These are phyloP conservation scores for Apamea monoglypha DNA, from an alignment of 2,888 invertebrate genomes.

Conservation along the genomic window DNA sequence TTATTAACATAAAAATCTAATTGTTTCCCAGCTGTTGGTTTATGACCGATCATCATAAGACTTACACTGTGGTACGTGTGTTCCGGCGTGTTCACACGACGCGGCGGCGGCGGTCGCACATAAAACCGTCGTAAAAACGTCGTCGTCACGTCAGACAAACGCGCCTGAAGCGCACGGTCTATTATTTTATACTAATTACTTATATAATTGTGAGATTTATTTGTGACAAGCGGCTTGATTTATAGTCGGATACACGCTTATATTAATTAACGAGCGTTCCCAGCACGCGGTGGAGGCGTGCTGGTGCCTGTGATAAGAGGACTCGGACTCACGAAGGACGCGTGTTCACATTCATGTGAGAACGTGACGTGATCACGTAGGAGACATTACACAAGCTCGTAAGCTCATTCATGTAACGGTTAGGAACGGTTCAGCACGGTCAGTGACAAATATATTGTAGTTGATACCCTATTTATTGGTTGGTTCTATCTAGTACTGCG, in stretches of 20 bases:
- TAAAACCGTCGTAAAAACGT: conserved; percentile 35
- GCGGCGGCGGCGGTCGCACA: conserved; percentile 9
- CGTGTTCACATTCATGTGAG: not conserved
- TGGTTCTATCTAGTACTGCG: not conserved
- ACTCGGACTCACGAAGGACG: not conserved
- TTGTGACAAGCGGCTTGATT: conserved; percentile 59
- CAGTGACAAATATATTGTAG: not conserved
- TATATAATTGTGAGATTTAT: conserved; percentile 53
- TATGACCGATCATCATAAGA: conserved; percentile 1
- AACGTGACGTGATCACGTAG: no score
- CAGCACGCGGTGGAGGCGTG: not conserved
- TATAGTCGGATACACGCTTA: conserved; percentile 30
- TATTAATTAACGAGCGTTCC: conserved; percentile 52
- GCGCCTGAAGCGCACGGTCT: conserved; percentile 1
- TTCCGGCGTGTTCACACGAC: conserved; percentile 22
- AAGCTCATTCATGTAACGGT: not conserved
- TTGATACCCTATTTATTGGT: not conserved
- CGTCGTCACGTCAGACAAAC: conserved; percentile 1
- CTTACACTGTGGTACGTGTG: not conserved
- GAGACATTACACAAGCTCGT: not conserved
- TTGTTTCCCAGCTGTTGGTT: conserved; percentile 27
- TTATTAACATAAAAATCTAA: conserved; percentile 10
- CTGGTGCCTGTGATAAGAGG: not conserved
- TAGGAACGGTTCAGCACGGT: not conserved
- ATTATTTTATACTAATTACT: conserved; percentile 50